phyloP scores from a whole-genome alignment of 2,797 vertebrate genomes.

The Heteromormyrus szaboi region DNA sequence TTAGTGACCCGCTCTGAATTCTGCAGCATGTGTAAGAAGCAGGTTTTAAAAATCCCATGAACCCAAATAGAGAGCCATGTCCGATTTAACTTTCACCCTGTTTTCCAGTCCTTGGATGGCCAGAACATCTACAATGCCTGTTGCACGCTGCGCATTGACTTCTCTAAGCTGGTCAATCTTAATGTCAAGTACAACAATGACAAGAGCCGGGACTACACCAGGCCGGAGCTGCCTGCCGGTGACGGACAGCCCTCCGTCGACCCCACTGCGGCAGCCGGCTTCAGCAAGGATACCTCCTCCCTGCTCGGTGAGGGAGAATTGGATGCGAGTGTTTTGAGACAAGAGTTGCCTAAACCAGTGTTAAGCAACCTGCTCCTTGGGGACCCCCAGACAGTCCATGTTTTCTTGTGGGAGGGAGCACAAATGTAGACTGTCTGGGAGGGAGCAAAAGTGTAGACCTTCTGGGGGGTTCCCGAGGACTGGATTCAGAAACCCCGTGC shows the following conservation, averaged over 20 bases:
- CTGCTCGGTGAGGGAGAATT: constrained; percentile 72
- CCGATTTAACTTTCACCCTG: not conserved
- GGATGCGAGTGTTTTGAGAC: not conserved
- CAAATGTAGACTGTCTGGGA: not conserved
- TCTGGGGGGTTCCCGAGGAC: not conserved
- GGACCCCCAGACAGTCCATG: not conserved
- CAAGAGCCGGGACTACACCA: constrained; percentile 95
- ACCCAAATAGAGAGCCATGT: not conserved
- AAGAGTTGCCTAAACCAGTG: not conserved
- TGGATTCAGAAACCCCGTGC: not conserved
- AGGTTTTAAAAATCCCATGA: not conserved
- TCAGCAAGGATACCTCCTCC: constrained; percentile 82
- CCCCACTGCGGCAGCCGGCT: constrained; percentile 74
- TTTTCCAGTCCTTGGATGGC: constrained; percentile 82
- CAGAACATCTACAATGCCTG: constrained; percentile 99
- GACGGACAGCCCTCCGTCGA: constrained; percentile 81
- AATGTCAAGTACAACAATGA: constrained; percentile 99
- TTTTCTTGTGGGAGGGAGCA: not conserved
- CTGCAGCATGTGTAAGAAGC: not conserved
- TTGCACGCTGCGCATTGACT: constrained; percentile 95
- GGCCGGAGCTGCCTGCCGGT: constrained; percentile 91
- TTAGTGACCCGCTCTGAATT: not conserved
- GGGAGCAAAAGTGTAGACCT: not conserved
- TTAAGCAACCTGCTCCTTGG: not conserved
- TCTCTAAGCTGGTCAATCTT: constrained; percentile 96